Evolutionary conservation across 2,888 invertebrate genomes (phyloP), one percentile per base, ranked within the genome.

Genomic region (Netelia melanura): DNA sequence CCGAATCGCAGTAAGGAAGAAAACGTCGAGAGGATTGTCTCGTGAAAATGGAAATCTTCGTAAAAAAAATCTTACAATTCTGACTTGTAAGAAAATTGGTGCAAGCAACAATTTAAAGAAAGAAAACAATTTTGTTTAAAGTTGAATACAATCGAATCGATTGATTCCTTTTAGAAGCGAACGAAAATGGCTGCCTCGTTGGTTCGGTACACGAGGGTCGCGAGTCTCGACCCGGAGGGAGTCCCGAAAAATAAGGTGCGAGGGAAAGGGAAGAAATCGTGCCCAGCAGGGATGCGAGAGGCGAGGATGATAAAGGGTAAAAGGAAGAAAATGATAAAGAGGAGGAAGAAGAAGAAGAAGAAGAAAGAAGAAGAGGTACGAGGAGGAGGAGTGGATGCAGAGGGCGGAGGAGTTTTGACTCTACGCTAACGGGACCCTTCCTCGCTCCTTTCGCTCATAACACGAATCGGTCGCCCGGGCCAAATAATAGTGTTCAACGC

Each of bases 391-490:
- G 85, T 64, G 83, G 86, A 81, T 68, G 80, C 77, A 83, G 83
- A 79, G 81, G 90, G 89, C 89, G 91, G 89, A 90, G 89, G 89
- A 91, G 90, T 91, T 92, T 91, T 92, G 92, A 92, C 91, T 92
- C 92, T 91, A 87, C 89, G 91, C 92, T 93, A 93, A 93, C 93
- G 93, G 93, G 92, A 93, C 91, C 92, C 91, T 91, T 92, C 92
- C 88, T 91, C 92, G 91, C 92, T 92, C 91, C 90, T 87, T 88
- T 92, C 89, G 89, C 89, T 91, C 89, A 88, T 91, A 92, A 92
- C 90, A 90, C 91, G 89, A 91, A 91, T 91, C 90, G 91, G 83
- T 90, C 88, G 89, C 88, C 88, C 88, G 76, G 81, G 81, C 86
- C 89, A 91, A 92, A 92, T 93, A 91, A 92, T 92, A 92, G 91